phyloP scores from a whole-genome alignment of 2,113 vertebrate genomes.

The Myotis lucifugus region DNA sequence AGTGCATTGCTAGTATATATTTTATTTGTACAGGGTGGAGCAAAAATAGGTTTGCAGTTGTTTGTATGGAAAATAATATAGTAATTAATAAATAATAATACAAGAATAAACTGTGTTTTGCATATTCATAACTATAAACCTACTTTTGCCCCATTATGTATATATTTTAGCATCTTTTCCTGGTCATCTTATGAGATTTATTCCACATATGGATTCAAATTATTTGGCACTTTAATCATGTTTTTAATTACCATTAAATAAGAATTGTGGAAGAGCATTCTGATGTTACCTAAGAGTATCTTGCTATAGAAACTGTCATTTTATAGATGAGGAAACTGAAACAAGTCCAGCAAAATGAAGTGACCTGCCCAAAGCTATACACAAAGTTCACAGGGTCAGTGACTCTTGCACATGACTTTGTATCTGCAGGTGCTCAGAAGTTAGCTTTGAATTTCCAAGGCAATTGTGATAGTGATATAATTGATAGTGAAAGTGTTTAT shows the following conservation, averaged over 20 bases:
- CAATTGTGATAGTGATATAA: background rate
- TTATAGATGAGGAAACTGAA: background rate
- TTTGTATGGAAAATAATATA: background rate
- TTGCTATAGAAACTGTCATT: background rate
- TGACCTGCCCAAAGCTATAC: background rate
- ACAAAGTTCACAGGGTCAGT: background rate
- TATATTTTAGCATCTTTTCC: slow-evolving; percentile 13
- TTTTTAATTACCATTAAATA: background rate
- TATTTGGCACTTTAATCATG: background rate
- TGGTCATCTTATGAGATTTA: slow-evolving; percentile 1
- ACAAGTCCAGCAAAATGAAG: background rate
- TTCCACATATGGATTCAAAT: slow-evolving; percentile 1
- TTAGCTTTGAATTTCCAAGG: slow-evolving; percentile 1
- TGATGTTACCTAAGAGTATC: background rate
- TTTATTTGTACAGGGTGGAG: background rate
- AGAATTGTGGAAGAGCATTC: slow-evolving; percentile 30
- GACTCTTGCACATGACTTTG: background rate
- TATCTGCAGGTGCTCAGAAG: background rate
- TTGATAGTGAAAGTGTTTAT: background rate
- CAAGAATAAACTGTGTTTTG: background rate
- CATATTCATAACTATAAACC: background rate
- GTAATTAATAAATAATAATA: background rate
- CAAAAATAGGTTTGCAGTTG: background rate
- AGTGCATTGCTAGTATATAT: background rate
- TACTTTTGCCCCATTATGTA: background rate